A percentile compares a stretch with the other conserved stretches of the same genome.
These are phyloP conservation scores for Epinephelus malabaricus DNA, from an alignment of 2,797 vertebrate species.

Conservation along the genomic window DNA sequence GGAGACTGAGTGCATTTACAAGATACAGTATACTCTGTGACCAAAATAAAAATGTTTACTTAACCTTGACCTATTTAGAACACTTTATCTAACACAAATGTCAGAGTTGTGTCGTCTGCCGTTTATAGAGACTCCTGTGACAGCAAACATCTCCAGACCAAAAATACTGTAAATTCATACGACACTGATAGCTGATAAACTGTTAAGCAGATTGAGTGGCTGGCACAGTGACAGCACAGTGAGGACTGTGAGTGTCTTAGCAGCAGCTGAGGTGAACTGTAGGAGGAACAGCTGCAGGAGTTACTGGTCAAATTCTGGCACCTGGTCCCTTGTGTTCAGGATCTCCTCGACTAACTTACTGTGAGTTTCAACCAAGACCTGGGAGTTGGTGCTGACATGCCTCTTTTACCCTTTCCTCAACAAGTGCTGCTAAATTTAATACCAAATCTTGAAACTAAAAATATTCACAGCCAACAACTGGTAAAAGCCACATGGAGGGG, in stretches of 20 bases:
- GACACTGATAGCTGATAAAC: conserved; percentile 19
- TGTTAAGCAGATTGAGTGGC: conserved; percentile 43
- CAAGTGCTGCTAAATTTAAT: conserved; percentile 84
- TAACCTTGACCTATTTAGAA: conserved; percentile 49
- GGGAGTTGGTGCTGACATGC: conserved; percentile 62
- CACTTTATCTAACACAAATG: conserved; percentile 18
- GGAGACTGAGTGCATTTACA: neutral
- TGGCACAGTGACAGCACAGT: conserved; percentile 49
- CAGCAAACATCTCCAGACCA: conserved; percentile 27
- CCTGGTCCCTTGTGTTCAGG: conserved; percentile 52
- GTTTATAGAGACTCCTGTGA: conserved; percentile 18
- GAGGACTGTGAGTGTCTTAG: conserved; percentile 38
- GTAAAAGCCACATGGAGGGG: conserved; percentile 51
- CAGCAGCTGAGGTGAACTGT: conserved; percentile 74
- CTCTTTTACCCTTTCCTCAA: conserved; percentile 70
- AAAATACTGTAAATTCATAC: conserved; percentile 47
- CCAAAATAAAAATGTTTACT: conserved; percentile 59
- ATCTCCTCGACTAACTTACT: conserved; percentile 47
- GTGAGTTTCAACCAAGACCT: conserved; percentile 38
- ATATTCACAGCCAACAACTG: conserved; percentile 84
- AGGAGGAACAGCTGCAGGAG: conserved; percentile 74
- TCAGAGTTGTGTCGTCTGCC: conserved; percentile 12
- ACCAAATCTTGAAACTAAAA: conserved; percentile 81
- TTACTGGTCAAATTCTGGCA: conserved; percentile 61
- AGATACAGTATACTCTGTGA: conserved; percentile 13